These are phyloP conservation scores for Campopleginae sp. DNA, from an alignment of 2,888 invertebrate genomes.

Conservation along the genomic window DNA sequence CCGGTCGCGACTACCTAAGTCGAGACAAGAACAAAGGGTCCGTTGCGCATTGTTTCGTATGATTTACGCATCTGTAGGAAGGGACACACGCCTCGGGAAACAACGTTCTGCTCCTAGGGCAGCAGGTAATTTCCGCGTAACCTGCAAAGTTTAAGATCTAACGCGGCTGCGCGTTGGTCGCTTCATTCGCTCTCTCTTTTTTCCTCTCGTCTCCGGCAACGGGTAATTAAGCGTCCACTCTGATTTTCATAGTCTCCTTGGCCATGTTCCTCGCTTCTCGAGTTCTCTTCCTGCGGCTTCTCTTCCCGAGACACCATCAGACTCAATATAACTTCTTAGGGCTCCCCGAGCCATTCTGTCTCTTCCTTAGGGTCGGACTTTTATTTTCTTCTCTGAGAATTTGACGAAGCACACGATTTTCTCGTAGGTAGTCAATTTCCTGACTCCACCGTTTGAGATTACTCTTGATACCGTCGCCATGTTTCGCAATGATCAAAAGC, in stretches of 20 bases:
- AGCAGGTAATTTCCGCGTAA: slow-evolving; percentile 67
- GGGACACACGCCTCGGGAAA: slow-evolving; percentile 42
- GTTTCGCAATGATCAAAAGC: slow-evolving; percentile 74
- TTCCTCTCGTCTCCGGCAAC: slow-evolving; percentile 62
- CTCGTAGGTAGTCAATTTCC: slow-evolving; percentile 45
- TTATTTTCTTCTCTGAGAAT: slow-evolving; percentile 38
- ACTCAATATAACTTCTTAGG: slow-evolving; percentile 43
- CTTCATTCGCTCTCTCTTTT: slow-evolving; percentile 40
- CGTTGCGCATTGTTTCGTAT: slow-evolving; percentile 66
- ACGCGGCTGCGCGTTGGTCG: slow-evolving; percentile 65
- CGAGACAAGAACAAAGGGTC: slow-evolving; percentile 63
- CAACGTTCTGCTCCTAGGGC: slow-evolving; percentile 1
- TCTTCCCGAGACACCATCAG: slow-evolving; percentile 18
- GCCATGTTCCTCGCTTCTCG: slow-evolving; percentile 41
- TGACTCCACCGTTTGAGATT: slow-evolving; percentile 38
- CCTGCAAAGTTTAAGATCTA: slow-evolving; percentile 41
- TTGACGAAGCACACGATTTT: slow-evolving; percentile 40
- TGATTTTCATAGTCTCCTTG: slow-evolving; percentile 69
- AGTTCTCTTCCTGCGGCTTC: neutral
- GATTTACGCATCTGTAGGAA: slow-evolving; percentile 65
- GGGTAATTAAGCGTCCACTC: slow-evolving; percentile 78
- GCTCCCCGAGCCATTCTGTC: slow-evolving; percentile 3
- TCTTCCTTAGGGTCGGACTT: slow-evolving; percentile 32
- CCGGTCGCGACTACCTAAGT: slow-evolving; percentile 34
- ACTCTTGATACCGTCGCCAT: slow-evolving; percentile 51